Evolutionary conservation across 1,140 invertebrate genomes (phyloP), one percentile per base, ranked within the genome.

Genomic region (Drosophila mayri): DNA sequence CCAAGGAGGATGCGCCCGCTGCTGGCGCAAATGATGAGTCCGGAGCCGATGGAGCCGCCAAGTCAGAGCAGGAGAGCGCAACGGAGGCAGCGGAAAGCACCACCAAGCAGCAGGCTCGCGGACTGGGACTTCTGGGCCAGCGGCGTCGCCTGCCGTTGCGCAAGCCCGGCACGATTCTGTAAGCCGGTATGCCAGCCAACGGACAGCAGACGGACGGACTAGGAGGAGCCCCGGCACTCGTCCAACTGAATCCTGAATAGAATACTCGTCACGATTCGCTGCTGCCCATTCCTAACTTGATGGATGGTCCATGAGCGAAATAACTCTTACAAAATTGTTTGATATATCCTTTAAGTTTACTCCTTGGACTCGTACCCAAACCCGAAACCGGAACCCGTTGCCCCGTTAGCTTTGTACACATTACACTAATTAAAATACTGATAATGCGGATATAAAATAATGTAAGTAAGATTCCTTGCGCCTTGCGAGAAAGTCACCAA

Each of bases 61-160:
- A 93, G 76, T 37, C 38, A 25, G 91, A 92, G 7, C 67, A 54
- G 52, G 94, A 93, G 35, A 91, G 93, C 49, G 52, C 37, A 25
- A 92, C 93, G 35, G 93, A 94, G 22, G 88, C 92, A 18, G 82
- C 92, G 8, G 93, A 94, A 79, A 86, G 91, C 18, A 92, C 91
- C 60, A 91, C 93, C 18, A 93, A 94, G 30, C 93, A 93, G 50
- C 93, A 93, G 37, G 94, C 94, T 11, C 93, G 94, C 74, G 94
- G 95, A 25, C 79, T 95, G 11, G 94, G 94, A 44, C 90, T 95
- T 10, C 71, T 95, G 8, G 94, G 94, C 1, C 94, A 95, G 37
- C 93, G 95, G 79, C 94, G 95, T 70, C 94, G 95, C 87, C 90
- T 95, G 87, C 87, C 93, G 20, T 85, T 93, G 30, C 92, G 95